Percentiles rank a stretch among this genome's conserved stretches.
Evolutionary conservation across 2,888 invertebrate genomes (phyloP).

Genomic region (Dugesia japonica): DNA sequence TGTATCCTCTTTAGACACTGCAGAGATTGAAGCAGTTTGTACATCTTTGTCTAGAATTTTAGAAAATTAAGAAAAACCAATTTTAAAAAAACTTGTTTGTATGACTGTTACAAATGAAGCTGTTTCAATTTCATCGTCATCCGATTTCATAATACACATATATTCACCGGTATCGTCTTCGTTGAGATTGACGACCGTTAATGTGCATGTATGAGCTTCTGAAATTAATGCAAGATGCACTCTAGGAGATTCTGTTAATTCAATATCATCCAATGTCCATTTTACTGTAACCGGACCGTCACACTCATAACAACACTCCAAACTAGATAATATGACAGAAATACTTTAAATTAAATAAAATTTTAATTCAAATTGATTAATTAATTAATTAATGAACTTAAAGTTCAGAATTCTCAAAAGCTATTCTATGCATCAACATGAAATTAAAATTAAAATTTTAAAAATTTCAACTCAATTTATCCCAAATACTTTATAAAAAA

Average conservation of each 20-base stretch:
- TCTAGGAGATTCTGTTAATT: neutral
- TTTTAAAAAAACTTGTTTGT: neutral
- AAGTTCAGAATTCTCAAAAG: no score
- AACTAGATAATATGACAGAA: constrained; percentile 17
- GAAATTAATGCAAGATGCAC: neutral
- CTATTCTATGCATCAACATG: no score
- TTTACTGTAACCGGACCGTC: neutral
- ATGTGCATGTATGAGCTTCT: neutral
- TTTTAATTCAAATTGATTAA: no score
- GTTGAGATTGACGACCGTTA: neutral
- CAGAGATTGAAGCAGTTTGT: neutral
- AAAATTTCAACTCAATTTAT: no score
- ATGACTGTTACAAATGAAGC: neutral
- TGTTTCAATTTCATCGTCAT: neutral
- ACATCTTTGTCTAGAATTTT: neutral
- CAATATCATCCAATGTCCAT: constrained; percentile 14
- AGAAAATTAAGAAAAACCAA: neutral
- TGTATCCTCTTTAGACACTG: neutral
- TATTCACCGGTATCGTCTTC: constrained; percentile 12
- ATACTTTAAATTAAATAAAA: no score
- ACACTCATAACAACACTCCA: constrained; percentile 12
- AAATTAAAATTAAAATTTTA: no score
- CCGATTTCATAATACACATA: neutral
- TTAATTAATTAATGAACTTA: no score
- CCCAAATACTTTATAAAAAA: no score